A percentile compares a stretch with the other conserved stretches of the same genome.
These are phyloP conservation scores for Cebidichthys violaceus DNA, from an alignment of 2,113 vertebrate species.

Conservation along the genomic window DNA sequence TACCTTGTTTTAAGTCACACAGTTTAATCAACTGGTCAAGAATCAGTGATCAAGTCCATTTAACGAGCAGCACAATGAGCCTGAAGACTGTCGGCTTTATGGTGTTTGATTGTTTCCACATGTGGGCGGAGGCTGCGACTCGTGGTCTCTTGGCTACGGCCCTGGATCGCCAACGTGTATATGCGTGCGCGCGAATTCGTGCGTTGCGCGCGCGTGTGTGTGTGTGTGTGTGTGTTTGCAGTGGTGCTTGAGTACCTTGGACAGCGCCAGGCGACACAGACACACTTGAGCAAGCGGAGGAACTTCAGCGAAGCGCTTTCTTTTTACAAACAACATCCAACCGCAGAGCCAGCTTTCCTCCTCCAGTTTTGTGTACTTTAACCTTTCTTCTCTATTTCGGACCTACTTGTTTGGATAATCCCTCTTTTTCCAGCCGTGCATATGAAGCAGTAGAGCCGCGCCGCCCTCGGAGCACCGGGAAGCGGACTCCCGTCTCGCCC, in stretches of 20 bases:
- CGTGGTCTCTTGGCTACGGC: background rate
- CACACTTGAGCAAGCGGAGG: slow-evolving; percentile 18
- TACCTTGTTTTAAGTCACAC: background rate
- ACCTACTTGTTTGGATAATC: slow-evolving; percentile 12
- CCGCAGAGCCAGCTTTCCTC: background rate
- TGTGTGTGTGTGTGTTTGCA: background rate
- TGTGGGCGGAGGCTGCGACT: slow-evolving; percentile 29
- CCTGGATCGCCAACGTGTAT: slow-evolving; percentile 13
- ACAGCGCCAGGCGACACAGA: slow-evolving; percentile 59
- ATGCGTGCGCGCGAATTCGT: background rate
- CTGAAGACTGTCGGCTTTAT: background rate
- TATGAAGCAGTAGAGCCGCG: slow-evolving; percentile 36
- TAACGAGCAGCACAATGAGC: background rate
- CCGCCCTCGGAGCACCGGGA: slow-evolving; percentile 32
- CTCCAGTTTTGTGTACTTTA: slow-evolving; percentile 1
- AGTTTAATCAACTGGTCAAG: background rate
- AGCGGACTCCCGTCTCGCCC: slow-evolving; percentile 56
- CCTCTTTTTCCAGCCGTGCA: background rate
- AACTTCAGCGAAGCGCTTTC: slow-evolving; percentile 37
- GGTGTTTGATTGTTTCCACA: slow-evolving; percentile 3
- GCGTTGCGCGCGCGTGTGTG: slow-evolving; percentile 5
- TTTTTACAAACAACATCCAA: background rate
- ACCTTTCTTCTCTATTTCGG: background rate
- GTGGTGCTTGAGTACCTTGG: slow-evolving; percentile 68
- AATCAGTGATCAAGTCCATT: background rate